Evolutionary conservation across 2,113 vertebrate genomes (phyloP).

Genomic region (Lasiurus borealis): DNA sequence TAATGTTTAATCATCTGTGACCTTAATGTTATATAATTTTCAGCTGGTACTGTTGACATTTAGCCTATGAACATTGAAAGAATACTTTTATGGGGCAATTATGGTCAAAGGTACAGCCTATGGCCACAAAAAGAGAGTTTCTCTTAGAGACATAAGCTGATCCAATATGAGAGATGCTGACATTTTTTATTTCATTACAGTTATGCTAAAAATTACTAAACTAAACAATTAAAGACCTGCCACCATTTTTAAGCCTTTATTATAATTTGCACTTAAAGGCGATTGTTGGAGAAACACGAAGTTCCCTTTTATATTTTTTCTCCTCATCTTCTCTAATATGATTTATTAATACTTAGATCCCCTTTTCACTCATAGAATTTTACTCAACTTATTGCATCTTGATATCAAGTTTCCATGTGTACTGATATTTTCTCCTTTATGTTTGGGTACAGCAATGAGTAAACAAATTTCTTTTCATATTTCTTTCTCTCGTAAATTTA

Average conservation of each 20-base stretch:
- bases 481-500: not conserved
- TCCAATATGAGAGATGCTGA: not conserved
- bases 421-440: not conserved
- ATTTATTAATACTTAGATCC: not conserved
- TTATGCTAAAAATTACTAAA: not conserved
- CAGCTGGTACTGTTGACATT: not conserved
- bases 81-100: not conserved
- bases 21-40: not conserved
- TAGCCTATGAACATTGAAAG: not conserved
- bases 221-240: not conserved
- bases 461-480: conserved; percentile 35
- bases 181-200: conserved; percentile 19
- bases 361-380: not conserved
- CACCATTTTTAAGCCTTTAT: not conserved
- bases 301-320: not conserved
- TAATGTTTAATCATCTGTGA: not conserved
- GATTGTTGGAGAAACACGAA: not conserved
- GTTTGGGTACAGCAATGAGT: not conserved
- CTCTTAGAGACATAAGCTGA: not conserved
- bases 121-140: not conserved
- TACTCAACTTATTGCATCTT: not conserved
- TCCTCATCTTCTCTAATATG: not conserved
- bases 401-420: not conserved
- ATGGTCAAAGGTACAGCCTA: not conserved
- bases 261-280: not conserved